phyloP scores from a whole-genome alignment of 2,113 vertebrate genomes.

The Protobothrops mucrosquamatus region DNA sequence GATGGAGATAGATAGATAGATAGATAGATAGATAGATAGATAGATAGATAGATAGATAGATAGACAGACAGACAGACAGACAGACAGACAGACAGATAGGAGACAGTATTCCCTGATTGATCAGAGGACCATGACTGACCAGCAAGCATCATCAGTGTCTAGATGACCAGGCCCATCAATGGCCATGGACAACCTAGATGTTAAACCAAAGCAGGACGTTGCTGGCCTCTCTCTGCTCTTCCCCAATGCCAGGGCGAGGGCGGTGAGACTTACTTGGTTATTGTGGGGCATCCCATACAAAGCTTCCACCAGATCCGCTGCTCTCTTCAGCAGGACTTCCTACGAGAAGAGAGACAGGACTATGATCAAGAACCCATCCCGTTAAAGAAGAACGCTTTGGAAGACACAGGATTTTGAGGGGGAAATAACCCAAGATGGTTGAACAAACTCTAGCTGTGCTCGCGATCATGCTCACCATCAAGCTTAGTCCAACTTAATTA shows the following conservation, averaged over 20 bases:
- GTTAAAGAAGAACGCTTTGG: not conserved
- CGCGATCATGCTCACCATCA: not conserved
- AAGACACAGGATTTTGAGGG: not conserved
- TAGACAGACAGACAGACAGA: too few relatives aligned
- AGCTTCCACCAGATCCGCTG: constrained; percentile 89
- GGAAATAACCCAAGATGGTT: not conserved
- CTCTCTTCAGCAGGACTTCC: constrained; percentile 92
- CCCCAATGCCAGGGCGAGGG: not conserved
- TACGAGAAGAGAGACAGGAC: constrained; percentile 39
- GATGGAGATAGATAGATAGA: too few relatives aligned
- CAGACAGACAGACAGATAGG: too few relatives aligned
- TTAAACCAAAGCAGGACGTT: not conserved
- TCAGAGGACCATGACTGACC: not conserved
- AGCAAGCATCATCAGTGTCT: not conserved
- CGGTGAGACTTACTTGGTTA: constrained; percentile 79
- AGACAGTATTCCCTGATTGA: not conserved
- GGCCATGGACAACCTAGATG: not conserved
- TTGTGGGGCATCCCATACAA: constrained; percentile 88
- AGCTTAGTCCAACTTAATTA: not conserved
- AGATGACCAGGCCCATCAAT: not conserved
- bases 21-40: too few relatives aligned
- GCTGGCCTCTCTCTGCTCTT: not conserved
- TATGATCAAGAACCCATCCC: not conserved
- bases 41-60: too few relatives aligned
- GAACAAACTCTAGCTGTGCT: not conserved